Evolutionary conservation across 92 coral and sea anemone genomes (phyloP).

Genomic region (Siderastrea siderea): DNA sequence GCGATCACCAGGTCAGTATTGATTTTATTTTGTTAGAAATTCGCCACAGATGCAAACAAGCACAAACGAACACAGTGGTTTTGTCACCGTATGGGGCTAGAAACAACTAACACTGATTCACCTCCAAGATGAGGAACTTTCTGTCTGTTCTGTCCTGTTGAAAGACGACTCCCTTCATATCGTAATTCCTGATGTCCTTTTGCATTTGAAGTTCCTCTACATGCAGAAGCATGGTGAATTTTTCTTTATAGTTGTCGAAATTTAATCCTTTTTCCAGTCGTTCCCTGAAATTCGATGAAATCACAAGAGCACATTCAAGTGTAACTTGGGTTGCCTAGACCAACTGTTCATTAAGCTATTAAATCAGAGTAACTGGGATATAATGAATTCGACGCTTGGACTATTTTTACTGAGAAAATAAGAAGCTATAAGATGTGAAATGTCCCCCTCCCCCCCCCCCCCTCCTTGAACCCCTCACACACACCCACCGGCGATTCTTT

Average conservation of each 20-base stretch:
- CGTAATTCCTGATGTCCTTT: conserved; percentile 82
- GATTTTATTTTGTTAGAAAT: too few relatives aligned
- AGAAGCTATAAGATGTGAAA: too few relatives aligned
- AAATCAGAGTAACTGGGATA: too few relatives aligned
- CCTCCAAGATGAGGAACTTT: conserved; percentile 51
- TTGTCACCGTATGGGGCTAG: not conserved
- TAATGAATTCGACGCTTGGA: too few relatives aligned
- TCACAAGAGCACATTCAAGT: too few relatives aligned
- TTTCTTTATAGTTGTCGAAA: conserved; percentile 67
- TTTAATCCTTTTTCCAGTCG: conserved; percentile 49
- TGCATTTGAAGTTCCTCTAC: conserved; percentile 83
- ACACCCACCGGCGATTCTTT: too few relatives aligned
- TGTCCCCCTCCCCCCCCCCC: too few relatives aligned
- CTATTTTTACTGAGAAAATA: too few relatives aligned
- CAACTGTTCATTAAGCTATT: not conserved
- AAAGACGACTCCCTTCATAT: conserved; percentile 72
- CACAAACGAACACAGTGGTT: too few relatives aligned
- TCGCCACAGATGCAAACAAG: too few relatives aligned
- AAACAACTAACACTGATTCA: not conserved
- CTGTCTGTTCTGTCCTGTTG: conserved; percentile 42
- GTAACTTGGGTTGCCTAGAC: not conserved
- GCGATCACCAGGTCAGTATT: too few relatives aligned
- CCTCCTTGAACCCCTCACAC: too few relatives aligned
- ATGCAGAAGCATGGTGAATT: conserved; percentile 68
- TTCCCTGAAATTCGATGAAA: conserved; percentile 20